These are phyloP conservation scores for Bergia puertoricense DNA, from an alignment of 92 coral and sea anemone species.

Conservation along the genomic window DNA sequence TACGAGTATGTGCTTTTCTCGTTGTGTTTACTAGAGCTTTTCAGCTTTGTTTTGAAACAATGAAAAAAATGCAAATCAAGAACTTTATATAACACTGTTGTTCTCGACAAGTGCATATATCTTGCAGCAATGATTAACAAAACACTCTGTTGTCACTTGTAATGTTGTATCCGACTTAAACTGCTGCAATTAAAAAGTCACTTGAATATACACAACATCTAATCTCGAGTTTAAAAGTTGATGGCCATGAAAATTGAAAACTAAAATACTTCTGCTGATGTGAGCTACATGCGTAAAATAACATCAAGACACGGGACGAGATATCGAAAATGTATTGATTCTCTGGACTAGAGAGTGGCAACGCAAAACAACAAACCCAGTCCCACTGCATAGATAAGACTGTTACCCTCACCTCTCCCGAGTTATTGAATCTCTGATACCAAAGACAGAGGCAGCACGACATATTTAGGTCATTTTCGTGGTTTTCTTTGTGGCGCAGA, in stretches of 20 bases:
- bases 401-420: constrained; percentile 28
- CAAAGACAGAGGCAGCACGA: constrained; percentile 34
- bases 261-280: background rate
- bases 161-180: too few relatives aligned
- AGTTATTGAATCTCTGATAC: constrained; percentile 27
- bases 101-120: background rate
- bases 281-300: too few relatives aligned
- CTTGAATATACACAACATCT: too few relatives aligned
- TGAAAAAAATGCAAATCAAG: too few relatives aligned
- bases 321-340: background rate
- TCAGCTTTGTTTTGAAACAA: background rate
- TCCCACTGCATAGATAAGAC: background rate
- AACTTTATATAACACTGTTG: background rate
- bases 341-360: background rate
- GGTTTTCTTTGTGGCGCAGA: constrained; percentile 6
- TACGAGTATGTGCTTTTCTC: background rate
- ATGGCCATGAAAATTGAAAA: too few relatives aligned
- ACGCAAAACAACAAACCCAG: constrained; percentile 15
- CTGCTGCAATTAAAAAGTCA: background rate
- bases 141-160: too few relatives aligned
- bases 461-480: constrained; percentile 31
- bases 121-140: background rate
- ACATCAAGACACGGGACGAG: background rate
- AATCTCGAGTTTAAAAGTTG: too few relatives aligned
- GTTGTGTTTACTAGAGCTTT: too few relatives aligned